Conservation (phyloP, 2,113 vertebrate species). For the Gopherus evgoodei region DNA sequence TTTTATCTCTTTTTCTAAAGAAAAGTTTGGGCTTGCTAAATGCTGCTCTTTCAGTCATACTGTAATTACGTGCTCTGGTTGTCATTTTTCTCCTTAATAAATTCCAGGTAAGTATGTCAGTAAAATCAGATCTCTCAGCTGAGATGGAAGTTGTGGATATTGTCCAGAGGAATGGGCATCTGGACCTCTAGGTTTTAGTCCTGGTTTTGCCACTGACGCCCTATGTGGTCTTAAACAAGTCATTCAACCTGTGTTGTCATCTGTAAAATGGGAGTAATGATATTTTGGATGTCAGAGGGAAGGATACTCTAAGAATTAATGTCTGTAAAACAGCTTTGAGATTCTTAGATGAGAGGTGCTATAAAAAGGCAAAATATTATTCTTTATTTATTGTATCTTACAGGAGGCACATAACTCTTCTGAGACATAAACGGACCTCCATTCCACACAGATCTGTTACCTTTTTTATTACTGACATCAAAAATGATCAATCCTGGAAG, state of each 20-base stretch:
- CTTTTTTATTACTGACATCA: accelerated
- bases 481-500: background rate
- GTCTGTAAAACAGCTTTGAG: background rate
- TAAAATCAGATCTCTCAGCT: background rate
- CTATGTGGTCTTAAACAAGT: background rate
- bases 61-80: background rate
- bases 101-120: background rate
- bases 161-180: background rate
- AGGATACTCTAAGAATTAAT: background rate
- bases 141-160: background rate
- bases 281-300: background rate
- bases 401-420: background rate
- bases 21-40: background rate
- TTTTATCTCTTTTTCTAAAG: background rate
- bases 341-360: background rate
- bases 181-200: background rate
- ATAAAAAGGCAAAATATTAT: background rate
- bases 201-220: background rate
- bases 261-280: background rate
- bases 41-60: background rate
- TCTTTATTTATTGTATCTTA: background rate
- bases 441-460: background rate
- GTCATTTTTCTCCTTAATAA: background rate
- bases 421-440: background rate
- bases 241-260: background rate